Evolutionary conservation across 2,113 vertebrate species (phyloP), one percentile per base, ranked within the genome.

Genomic region (Motacilla tschutschensis): DNA sequence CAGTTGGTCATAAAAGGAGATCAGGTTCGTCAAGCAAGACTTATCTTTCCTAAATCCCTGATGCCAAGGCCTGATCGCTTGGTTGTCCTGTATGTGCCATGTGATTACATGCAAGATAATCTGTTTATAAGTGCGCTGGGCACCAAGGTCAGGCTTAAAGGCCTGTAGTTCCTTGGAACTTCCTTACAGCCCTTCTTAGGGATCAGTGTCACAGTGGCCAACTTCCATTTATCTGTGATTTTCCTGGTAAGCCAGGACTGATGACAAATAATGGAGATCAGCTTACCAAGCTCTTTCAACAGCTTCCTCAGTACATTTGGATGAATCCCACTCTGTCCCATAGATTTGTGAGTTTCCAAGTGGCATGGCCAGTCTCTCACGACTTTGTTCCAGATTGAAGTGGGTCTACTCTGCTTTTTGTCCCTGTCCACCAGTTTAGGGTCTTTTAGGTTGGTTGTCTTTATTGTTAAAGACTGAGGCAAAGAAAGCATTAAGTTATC

Each of bases 251-350:
- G 40, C 12, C 47, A 81, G 28, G 22, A 53, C 14, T 46, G 33
- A 71, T 22, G 9, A n/a, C 14, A 60, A 44, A 53, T 26, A 16
- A 44, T 5, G 4, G 46, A 60, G 4, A 38, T 7, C 11, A 53
- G 47, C 33, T 62, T 38, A 54, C 22, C 0, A 0, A 71, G 28
- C 15, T 46, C 22, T 44, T 81, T 5, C 1, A 4, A 51, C 40
- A 53, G 18, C 17, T 54, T 33, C 55, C 5, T n/a, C 28, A 21
- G 14, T 44, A 17, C 5, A 31, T 28, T 18, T 62, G 40, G 33
- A n/a, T n/a, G 22, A 62, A 71, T 54, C 14, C 22, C 17, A 53
- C 7, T 41, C 38, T 26, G 21, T 60, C 7, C 21, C 47, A 62
- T 4, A 53, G 22, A 71, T 7, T 9, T 38, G 14, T 28, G 47